Conservation (phyloP, 2,113 vertebrate species). For the Thalassarche chlororhynchos region DNA sequence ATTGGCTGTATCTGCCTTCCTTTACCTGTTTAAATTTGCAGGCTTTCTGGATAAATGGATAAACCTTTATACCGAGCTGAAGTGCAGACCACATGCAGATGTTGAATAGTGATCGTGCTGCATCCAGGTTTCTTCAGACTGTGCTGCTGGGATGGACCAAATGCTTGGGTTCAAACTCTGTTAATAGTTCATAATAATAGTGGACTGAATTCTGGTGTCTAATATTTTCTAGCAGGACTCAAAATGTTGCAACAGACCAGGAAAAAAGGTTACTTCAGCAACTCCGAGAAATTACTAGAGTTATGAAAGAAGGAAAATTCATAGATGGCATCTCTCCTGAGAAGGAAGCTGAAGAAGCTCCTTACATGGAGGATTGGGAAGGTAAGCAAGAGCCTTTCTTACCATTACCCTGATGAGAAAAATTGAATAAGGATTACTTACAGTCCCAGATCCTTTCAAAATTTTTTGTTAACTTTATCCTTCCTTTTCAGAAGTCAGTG, state of each 20-base stretch:
- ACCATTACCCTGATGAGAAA: not conserved
- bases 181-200: not conserved
- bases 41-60: not conserved
- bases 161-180: not conserved
- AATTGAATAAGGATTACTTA: not conserved
- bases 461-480: not conserved
- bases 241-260: constrained; percentile 84
- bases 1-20: not conserved
- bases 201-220: constrained; percentile 12
- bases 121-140: not conserved
- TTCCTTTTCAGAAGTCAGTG: not conserved
- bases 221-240: constrained; percentile 67
- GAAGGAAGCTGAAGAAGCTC: constrained; percentile 87
- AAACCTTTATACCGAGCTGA: not conserved
- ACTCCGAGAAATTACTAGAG: constrained; percentile 92
- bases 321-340: constrained; percentile 81
- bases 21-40: not conserved
- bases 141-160: not conserved
- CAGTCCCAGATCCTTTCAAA: not conserved
- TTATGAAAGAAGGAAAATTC: constrained; percentile 92
- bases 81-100: not conserved
- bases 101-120: not conserved
- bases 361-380: constrained; percentile 87
- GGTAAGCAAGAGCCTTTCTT: constrained; percentile 65
- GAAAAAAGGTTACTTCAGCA: constrained; percentile 90